Percentiles rank a stretch among this genome's conserved stretches.
Evolutionary conservation across 1,140 invertebrate species (phyloP).

Genomic region (Cotesia vestalis): DNA sequence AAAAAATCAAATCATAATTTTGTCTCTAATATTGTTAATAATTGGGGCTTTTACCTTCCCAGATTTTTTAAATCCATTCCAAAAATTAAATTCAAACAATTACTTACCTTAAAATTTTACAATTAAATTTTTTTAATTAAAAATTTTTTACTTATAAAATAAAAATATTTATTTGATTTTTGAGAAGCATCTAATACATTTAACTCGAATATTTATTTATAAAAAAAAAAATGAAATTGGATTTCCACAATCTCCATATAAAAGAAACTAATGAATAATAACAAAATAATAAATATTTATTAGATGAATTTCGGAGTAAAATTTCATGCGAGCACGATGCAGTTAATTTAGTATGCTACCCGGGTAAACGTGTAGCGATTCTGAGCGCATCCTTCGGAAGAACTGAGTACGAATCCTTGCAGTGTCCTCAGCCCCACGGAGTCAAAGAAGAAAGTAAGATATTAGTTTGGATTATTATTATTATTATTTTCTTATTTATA

Average conservation of each 20-base stretch:
- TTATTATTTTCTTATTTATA: no score
- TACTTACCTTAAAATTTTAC: no score
- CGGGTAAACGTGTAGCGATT: conserved; percentile 84
- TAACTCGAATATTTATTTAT: conserved; percentile 13
- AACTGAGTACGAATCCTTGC: conserved; percentile 86
- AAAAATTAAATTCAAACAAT: no score
- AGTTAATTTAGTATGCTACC: conserved; percentile 82
- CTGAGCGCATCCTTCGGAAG: conserved; percentile 91
- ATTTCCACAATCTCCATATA: conserved; percentile 5
- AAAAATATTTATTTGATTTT: no score
- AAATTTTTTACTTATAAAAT: no score
- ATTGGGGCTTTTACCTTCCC: no score
- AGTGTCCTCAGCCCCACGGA: conserved; percentile 86
- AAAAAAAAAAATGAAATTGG: background rate
- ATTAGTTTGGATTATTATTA: background rate
- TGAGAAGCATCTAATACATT: no score
- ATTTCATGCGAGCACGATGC: conserved; percentile 90
- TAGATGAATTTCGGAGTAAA: conserved; percentile 91
- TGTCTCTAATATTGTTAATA: no score
- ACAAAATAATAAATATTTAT: conserved; percentile 57
- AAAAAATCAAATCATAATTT: no score
- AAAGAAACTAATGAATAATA: conserved; percentile 31
- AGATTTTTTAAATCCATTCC: no score
- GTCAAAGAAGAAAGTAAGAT: conserved; percentile 88
- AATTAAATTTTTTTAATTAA: no score